A percentile compares a stretch with the other conserved stretches of the same genome.
These are phyloP conservation scores for Hirtodrosophila confusa DNA, from an alignment of 2,888 invertebrate species.

Conservation along the genomic window DNA sequence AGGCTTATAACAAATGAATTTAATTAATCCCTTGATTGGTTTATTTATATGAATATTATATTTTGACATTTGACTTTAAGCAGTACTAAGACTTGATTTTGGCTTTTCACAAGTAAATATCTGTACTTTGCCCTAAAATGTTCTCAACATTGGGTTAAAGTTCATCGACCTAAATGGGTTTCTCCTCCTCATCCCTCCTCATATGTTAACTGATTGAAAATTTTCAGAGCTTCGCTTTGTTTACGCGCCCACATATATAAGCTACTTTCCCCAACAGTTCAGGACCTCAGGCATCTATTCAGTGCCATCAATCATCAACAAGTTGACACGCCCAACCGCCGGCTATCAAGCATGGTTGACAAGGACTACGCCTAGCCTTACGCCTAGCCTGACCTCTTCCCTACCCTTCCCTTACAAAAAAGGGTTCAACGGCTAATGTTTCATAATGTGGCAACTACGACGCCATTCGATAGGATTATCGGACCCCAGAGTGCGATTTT, in stretches of 20 bases:
- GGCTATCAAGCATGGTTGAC: conserved; percentile 34
- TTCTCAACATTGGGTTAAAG: conserved; percentile 12
- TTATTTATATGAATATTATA: too few relatives aligned
- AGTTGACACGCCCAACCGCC: conserved; percentile 40
- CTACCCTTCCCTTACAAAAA: neutral
- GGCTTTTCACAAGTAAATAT: neutral
- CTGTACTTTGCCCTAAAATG: too few relatives aligned
- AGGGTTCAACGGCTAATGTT: conserved; percentile 39
- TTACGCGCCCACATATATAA: conserved; percentile 10
- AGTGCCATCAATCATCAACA: conserved; percentile 63
- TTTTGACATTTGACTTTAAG: too few relatives aligned
- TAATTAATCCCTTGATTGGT: too few relatives aligned
- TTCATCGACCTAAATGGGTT: neutral
- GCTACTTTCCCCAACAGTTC: conserved; percentile 5
- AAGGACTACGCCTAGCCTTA: conserved; percentile 3
- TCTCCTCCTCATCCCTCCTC: neutral
- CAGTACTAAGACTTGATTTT: too few relatives aligned
- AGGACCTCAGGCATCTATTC: conserved; percentile 14
- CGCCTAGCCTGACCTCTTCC: neutral
- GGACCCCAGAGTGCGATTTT: conserved; percentile 43
- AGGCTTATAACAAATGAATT: too few relatives aligned
- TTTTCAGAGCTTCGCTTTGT: conserved; percentile 17
- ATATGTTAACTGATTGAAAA: conserved; percentile 31
- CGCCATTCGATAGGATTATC: conserved; percentile 27
- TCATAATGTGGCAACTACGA: conserved; percentile 21